Evolutionary conservation across 2,113 vertebrate species (phyloP).

Genomic region (Mellivora capensis): DNA sequence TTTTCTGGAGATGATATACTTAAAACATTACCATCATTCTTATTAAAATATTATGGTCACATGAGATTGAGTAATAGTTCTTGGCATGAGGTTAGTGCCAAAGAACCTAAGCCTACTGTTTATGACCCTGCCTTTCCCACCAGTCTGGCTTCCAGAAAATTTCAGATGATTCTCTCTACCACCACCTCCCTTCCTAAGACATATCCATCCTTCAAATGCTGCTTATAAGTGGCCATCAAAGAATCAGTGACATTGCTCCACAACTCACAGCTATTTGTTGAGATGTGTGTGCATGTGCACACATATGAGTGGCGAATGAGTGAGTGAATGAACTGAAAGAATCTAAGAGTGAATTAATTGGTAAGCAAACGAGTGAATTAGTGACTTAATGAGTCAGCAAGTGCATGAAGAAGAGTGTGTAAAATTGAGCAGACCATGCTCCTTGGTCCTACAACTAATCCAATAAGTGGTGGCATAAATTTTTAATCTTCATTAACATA

Average conservation of each 20-base stretch:
- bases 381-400: conserved; percentile 43
- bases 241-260: not conserved
- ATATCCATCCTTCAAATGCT: not conserved
- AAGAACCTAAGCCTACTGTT: not conserved
- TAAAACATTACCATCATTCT: not conserved
- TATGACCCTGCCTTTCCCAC: not conserved
- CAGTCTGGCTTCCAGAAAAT: not conserved
- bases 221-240: not conserved
- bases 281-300: not conserved
- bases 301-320: not conserved
- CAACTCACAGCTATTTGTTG: not conserved
- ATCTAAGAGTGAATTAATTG: conserved; percentile 13
- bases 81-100: not conserved
- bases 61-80: not conserved
- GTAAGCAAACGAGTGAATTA: conserved; percentile 31
- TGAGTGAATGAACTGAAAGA: not conserved
- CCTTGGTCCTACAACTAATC: conserved; percentile 23
- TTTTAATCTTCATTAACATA: not conserved
- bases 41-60: not conserved
- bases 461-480: not conserved
- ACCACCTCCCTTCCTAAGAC: not conserved
- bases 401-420: conserved; percentile 7
- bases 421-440: not conserved
- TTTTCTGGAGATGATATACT: not conserved
- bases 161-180: not conserved